phyloP scores from a whole-genome alignment of 2,113 vertebrate species.

The Centropristis striata region DNA sequence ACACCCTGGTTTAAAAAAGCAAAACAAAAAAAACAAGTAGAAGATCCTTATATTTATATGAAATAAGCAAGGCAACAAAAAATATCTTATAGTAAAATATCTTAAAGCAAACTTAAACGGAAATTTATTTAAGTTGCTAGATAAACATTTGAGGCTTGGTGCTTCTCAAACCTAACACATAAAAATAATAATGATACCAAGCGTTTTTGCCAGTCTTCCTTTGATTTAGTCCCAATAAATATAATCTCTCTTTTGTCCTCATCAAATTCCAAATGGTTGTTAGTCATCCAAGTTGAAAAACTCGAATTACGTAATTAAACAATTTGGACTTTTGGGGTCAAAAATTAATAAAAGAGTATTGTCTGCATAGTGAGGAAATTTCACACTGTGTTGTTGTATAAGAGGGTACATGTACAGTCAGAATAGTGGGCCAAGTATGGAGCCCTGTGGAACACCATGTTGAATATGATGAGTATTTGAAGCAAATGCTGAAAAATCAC shows the following conservation, averaged over 20 bases:
- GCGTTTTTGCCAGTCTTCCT: neutral
- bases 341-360: neutral
- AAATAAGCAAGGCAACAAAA: too few relatives aligned
- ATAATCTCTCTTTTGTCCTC: neutral
- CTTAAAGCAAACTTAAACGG: too few relatives aligned
- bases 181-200: neutral
- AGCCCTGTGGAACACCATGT: slow-evolving; percentile 9
- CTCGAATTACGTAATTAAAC: neutral
- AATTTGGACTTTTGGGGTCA: too few relatives aligned
- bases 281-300: neutral
- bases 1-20: too few relatives aligned
- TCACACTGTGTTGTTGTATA: neutral
- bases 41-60: too few relatives aligned
- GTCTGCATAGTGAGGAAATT: neutral
- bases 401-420: neutral
- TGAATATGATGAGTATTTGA: neutral
- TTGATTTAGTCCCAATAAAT: neutral
- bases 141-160: neutral
- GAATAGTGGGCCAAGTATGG: neutral
- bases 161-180: too few relatives aligned
- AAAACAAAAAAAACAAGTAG: too few relatives aligned
- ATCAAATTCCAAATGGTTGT: neutral
- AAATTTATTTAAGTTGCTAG: neutral
- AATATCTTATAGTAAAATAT: too few relatives aligned
- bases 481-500: neutral